These are phyloP conservation scores for Protophormia terraenovae DNA, from an alignment of 2,888 invertebrate genomes.

Conservation along the genomic window DNA sequence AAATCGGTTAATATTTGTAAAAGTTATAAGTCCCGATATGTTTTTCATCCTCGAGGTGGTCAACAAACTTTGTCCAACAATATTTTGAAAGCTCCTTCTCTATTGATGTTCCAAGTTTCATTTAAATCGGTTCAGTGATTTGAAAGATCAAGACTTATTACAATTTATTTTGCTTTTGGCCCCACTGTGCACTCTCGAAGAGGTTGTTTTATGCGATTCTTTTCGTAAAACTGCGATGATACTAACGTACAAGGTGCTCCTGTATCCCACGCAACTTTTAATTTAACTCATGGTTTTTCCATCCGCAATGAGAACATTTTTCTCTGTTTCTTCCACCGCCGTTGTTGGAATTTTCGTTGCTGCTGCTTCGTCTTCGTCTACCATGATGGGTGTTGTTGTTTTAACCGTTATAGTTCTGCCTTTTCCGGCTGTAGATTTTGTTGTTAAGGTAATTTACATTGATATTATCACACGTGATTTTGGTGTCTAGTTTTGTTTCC, in stretches of 20 bases:
- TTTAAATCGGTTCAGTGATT: too few relatives aligned
- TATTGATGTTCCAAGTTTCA: too few relatives aligned
- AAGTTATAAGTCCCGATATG: too few relatives aligned
- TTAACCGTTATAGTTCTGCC: not conserved
- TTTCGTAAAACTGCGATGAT: conserved; percentile 1
- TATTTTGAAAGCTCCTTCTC: too few relatives aligned
- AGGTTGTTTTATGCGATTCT: not conserved
- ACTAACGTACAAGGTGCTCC: conserved; percentile 17
- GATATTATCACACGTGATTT: not conserved
- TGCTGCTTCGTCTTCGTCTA: not conserved
- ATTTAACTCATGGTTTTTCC: conserved; percentile 19
- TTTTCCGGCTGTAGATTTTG: not conserved
- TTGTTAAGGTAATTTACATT: conserved; percentile 44
- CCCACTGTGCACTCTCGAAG: conserved; percentile 26
- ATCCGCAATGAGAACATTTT: conserved; percentile 16
- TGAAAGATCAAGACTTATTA: too few relatives aligned
- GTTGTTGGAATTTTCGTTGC: too few relatives aligned
- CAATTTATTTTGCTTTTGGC: too few relatives aligned
- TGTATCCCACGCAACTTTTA: not conserved
- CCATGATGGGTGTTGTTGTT: not conserved
- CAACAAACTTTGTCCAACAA: too few relatives aligned
- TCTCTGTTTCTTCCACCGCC: not conserved
- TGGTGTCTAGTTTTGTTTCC: conserved; percentile 30
- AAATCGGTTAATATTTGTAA: too few relatives aligned
- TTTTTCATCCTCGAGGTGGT: too few relatives aligned